Evolutionary conservation across 2,113 vertebrate species (phyloP), one percentile per base, ranked within the genome.

Genomic region (Clarias gariepinus): DNA sequence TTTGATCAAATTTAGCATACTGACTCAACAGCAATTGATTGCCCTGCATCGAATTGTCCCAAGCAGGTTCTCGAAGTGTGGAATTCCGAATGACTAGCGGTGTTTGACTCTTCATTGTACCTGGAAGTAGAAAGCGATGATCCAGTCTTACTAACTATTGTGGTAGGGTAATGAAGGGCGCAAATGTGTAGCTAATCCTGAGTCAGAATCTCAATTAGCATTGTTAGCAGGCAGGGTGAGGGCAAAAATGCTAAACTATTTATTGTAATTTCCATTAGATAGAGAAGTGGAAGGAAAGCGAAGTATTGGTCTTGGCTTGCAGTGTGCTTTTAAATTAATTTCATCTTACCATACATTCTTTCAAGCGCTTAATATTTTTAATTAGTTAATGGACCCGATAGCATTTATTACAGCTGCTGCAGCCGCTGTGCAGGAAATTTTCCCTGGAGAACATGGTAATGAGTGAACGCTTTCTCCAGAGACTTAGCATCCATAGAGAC

Each of bases 311-410:
- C 92, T 83, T 12, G 86, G 83, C 66, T 87, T 85, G 25, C 84
- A 57, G 21, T 87, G 90, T 91, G 93, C 93, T 94, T 94, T 95
- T 94, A 95, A 95, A 96, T 94, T 93, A 94, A 77, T 88, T 16
- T 60, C 63, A 81, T 85, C 71, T 86, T 41, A 23, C 83, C 71
- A 12, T 47, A 41, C 83, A 87, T 89, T 92, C 82, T 91, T 86
- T 89, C 90, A 87, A 91, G 87, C 90, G 84, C 89, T 91, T 94
- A 93, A 94, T 94, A 94, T 91, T 91, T 90, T 91, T 95, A 95
- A 96, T 96, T 95, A 95, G 93, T 94, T 95, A 95, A 95, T 95
- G 94, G 95, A 95, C 89, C 88, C 88, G 93, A 92, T 95, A 93
- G 91, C 94, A 93, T 96, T 95, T 94, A 94, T 94, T 94, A 93